Conservation (phyloP, 2,888 invertebrate species). For the Drosophila mulleri region DNA sequence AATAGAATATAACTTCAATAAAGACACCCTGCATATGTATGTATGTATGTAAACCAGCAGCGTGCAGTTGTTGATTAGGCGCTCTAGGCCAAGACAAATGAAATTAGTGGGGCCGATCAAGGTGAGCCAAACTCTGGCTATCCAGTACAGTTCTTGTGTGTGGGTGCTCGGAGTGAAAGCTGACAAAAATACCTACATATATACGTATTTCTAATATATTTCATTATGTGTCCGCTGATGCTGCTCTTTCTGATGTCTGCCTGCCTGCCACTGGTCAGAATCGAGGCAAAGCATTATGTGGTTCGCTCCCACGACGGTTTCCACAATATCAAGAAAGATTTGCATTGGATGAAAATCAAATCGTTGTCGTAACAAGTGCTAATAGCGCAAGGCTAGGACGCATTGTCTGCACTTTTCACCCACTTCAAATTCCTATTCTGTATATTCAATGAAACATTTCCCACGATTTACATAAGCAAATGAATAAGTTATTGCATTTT, state of each 20-base stretch:
- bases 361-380: neutral
- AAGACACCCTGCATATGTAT: slow-evolving; percentile 26
- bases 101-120: slow-evolving; percentile 25
- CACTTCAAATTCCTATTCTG: neutral
- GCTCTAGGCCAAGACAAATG: slow-evolving; percentile 28
- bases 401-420: slow-evolving; percentile 14
- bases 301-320: slow-evolving; percentile 44
- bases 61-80: slow-evolving; percentile 39
- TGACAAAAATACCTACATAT: neutral
- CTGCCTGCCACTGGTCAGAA: neutral
- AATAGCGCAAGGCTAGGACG: slow-evolving; percentile 16
- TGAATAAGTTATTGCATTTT: neutral
- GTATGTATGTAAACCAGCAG: slow-evolving; percentile 10
- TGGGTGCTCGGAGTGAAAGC: too few relatives aligned
- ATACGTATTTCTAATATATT: neutral
- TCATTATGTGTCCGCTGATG: neutral
- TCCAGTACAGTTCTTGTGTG: neutral
- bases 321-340: slow-evolving; percentile 32
- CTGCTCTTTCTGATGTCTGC: neutral
- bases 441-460: slow-evolving; percentile 5
- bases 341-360: slow-evolving; percentile 6
- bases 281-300: slow-evolving; percentile 1
- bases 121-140: neutral
- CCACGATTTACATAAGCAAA: neutral
- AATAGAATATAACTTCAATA: slow-evolving; percentile 9